phyloP scores from a whole-genome alignment of 2,797 vertebrate genomes.

The Phylloscopus collybita region DNA sequence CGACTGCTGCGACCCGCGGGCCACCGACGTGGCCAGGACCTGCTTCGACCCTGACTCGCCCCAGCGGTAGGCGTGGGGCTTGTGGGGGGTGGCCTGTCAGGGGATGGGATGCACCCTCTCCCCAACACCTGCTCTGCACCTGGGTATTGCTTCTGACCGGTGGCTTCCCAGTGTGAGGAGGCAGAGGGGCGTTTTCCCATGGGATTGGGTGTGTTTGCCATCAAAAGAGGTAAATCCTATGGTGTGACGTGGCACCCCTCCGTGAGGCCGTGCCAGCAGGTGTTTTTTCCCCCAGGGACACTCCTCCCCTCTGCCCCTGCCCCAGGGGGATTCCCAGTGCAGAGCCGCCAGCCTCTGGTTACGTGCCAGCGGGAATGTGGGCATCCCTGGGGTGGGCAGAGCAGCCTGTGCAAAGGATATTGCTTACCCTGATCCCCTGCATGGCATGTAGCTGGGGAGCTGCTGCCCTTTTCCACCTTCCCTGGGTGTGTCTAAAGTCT shows the following conservation, averaged over 20 bases:
- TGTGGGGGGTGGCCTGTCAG: rapidly evolving
- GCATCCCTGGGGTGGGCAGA: not conserved
- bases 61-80: slow-evolving; percentile 81
- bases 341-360: not conserved
- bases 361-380: rapidly evolving
- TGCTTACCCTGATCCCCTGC: not conserved
- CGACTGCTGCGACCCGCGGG: slow-evolving; percentile 91
- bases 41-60: slow-evolving; percentile 96
- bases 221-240: not conserved
- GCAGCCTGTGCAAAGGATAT: rapidly evolving
- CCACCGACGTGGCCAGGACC: slow-evolving; percentile 85
- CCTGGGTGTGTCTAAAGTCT: not conserved
- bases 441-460: rapidly evolving
- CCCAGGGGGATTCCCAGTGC: not conserved
- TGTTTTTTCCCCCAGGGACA: rapidly evolving
- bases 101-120: not conserved
- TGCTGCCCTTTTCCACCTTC: not conserved
- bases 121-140: rapidly evolving
- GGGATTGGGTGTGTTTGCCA: not conserved
- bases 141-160: rapidly evolving
- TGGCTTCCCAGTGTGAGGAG: not conserved
- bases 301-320: not conserved
- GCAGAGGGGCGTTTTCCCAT: rapidly evolving
- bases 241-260: not conserved
- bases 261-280: not conserved